Base-by-base conservation (phyloP, 2,888 invertebrate genomes). In the Hyppa rectilinea region DNA sequence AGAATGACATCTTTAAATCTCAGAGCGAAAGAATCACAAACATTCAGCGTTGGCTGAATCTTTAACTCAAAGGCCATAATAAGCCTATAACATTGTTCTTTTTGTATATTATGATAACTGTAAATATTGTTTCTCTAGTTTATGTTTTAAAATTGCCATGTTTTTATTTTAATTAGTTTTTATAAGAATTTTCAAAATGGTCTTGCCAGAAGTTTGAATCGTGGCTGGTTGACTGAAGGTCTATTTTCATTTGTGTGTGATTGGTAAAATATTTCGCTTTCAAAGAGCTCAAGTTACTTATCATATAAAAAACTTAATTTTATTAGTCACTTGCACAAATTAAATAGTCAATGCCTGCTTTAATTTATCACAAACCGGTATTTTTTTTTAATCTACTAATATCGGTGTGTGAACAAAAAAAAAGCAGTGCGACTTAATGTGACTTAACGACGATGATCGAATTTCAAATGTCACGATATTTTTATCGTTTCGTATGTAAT, bases 51-150 rank as follows among this genome's bases (percentile, higher is more conserved):
- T 17, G 31, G 73, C 72, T 76, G 70, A 71, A 62, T 73, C 64
- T 80, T 73, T 66, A 75, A 82, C 58, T 68, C 60, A 45, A 80
- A 62, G 82, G 84, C 78, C 74, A 58, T 84, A 73, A 69, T 80
- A 83, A 58, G 77, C 80, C 80, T 62, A 36, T 67, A 77, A 71
- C 50, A 78, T 70, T 69, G 73, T 82, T 83, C 68, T 87, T 77
- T 89, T 82, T 93, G 92, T 92, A 92, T 90, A 92, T 91, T 92
- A 80, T 85, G 89, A 78, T 90, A 89, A 85, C 82, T 94, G 93
- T 94, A 93, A 91, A 94, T 93, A 93, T 91, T 91, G 89, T 92
- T 91, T 89, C 78, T 75, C 83, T 89, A 89, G 87, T 85, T 82
- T 89, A 88, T 81, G 81, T 87, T 89, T 87, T 87, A 83, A 89